Base-by-base conservation (phyloP, 2,888 invertebrate genomes). In the Euzetes globulus region DNA sequence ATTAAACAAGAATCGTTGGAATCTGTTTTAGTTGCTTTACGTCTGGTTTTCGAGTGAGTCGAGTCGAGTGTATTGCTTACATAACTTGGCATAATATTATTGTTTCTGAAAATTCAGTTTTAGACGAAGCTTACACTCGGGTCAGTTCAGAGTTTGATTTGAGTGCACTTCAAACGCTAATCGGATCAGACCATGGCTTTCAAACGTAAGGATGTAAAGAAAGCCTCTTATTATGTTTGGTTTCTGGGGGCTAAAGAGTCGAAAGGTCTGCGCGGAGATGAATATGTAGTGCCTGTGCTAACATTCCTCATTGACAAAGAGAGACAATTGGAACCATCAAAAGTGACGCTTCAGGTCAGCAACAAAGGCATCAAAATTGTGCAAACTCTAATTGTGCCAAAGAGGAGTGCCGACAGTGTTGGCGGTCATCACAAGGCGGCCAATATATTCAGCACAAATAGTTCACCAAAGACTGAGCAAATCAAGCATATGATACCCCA, bases 191-290 rank as follows among this genome's bases (percentile, higher is more conserved):
- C 17, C 25, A 80, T 80, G 79, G 78, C 79, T 52, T 79, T 79
- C 74, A 76, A 78, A 15, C 75, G 78, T 19, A 79, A 79, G 75
- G 79, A 80, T 63, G 77, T 81, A 41, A 81, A 81, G 75, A 83
- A 83, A 77, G 82, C 83, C 9, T 84, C 85, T 77, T 86, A 84
- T 79, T 86, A 86, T 78, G 85, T 85, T 47, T 84, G 84, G 82
- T 86, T 96, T 85, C 87, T 97, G 81, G 97, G 97, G 27, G 95
- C 96, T 80, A 91, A 94, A 85, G 96, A 97, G 85, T 91, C 93
- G 75, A 89, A 91, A 79, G 95, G 92, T 0, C 84, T 94, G 33
- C 85, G 92, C 0, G 94, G 95, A 41, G 88, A 91, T 79, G 90
- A 92, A 81, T 92, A 82, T 77, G 91, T 94, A 74, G 85, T 91